phyloP scores from a whole-genome alignment of 2,888 invertebrate genomes.

The Melieria omissa region DNA sequence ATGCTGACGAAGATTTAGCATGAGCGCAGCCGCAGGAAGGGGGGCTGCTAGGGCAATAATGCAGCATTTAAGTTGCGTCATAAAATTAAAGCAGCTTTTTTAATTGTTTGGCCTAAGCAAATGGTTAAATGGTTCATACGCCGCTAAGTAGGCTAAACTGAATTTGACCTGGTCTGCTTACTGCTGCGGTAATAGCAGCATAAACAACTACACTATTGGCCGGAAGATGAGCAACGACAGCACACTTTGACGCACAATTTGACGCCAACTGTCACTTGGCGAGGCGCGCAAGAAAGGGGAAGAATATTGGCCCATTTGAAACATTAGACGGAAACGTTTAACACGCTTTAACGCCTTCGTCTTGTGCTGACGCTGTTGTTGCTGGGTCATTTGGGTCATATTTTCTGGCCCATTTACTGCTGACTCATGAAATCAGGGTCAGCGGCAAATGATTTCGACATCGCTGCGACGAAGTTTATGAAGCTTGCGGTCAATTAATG shows the following conservation, averaged over 20 bases:
- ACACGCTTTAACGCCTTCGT: conserved; percentile 35
- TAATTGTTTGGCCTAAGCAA: too few species aligned
- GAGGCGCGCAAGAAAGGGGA: background rate
- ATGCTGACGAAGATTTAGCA: conserved; percentile 26
- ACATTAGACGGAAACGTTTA: conserved; percentile 31
- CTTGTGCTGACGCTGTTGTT: conserved; percentile 23
- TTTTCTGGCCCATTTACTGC: conserved; percentile 49
- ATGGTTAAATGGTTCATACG: too few species aligned
- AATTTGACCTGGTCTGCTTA: too few species aligned
- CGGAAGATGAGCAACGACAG: too few species aligned
- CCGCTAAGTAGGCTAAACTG: too few species aligned
- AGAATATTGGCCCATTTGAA: background rate
- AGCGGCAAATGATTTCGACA: conserved; percentile 57
- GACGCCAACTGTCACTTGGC: background rate
- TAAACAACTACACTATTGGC: too few species aligned
- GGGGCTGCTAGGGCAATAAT: background rate
- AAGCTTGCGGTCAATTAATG: conserved; percentile 65
- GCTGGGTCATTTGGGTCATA: background rate
- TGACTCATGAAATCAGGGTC: conserved; percentile 64
- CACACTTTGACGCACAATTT: too few species aligned
- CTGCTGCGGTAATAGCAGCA: too few species aligned
- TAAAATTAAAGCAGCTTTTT: background rate
- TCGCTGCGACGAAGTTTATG: conserved; percentile 63
- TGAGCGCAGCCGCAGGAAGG: background rate
- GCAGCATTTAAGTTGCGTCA: conserved; percentile 9